Conservation (phyloP, 2,113 vertebrate species). For the Chaenocephalus aceratus region DNA sequence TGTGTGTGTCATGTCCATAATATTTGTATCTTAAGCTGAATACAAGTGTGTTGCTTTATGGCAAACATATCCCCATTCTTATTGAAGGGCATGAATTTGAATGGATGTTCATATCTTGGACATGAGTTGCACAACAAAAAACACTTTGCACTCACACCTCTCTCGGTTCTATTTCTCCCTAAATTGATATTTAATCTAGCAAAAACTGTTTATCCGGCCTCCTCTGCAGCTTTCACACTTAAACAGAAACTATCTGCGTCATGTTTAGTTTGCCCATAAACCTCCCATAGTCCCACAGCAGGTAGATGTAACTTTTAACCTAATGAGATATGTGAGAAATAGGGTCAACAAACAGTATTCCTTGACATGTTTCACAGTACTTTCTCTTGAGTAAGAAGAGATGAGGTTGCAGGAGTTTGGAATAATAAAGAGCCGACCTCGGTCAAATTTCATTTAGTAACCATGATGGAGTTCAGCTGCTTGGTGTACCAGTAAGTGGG, state of each 20-base stretch:
- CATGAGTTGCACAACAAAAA: background rate
- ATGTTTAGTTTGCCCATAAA: slow-evolving; percentile 2
- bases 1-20: slow-evolving; percentile 7
- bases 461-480: background rate
- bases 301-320: slow-evolving; percentile 1
- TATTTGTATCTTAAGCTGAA: slow-evolving; percentile 29
- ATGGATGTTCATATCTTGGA: slow-evolving; percentile 25
- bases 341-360: slow-evolving; percentile 18
- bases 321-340: slow-evolving; percentile 18
- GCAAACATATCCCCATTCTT: background rate
- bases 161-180: background rate
- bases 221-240: background rate
- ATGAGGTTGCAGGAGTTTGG: background rate
- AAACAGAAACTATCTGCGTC: background rate
- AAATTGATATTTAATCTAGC: background rate
- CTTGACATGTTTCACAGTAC: slow-evolving; percentile 17
- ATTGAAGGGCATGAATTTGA: slow-evolving; percentile 27
- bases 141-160: background rate
- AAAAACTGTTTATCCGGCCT: background rate
- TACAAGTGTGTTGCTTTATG: slow-evolving; percentile 10
- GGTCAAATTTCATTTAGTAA: background rate
- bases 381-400: slow-evolving; percentile 2
- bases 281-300: background rate
- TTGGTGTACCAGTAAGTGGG: background rate
- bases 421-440: slow-evolving; percentile 5